phyloP scores from a whole-genome alignment of 2,113 vertebrate genomes.

The Chroicocephalus ridibundus region DNA sequence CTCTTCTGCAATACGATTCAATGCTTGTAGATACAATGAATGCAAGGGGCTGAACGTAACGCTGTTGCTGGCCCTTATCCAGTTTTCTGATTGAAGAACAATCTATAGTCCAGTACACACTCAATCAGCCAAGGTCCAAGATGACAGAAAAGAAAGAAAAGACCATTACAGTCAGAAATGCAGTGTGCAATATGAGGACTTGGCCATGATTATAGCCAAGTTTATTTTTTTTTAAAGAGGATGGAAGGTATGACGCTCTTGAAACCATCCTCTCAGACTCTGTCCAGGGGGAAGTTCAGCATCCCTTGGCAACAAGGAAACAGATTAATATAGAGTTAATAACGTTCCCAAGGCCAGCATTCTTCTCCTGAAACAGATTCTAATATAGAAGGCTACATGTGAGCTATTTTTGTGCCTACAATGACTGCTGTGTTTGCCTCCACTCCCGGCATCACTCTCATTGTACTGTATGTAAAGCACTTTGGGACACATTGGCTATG shows the following conservation, averaged over 20 bases:
- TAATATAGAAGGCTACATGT: constrained; percentile 46
- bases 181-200: background rate
- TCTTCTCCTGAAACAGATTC: constrained; percentile 39
- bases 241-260: background rate
- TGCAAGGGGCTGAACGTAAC: background rate
- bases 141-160: background rate
- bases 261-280: background rate
- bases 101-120: background rate
- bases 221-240: background rate
- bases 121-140: background rate
- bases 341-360: background rate
- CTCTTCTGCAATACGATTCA: background rate
- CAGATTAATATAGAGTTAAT: constrained; percentile 23
- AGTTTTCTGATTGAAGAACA: background rate
- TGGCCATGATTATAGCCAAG: background rate
- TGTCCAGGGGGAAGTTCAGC: background rate
- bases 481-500: constrained; percentile 48
- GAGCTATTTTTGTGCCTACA: constrained; percentile 54
- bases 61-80: background rate
- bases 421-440: constrained; percentile 56
- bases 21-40: background rate
- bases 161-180: background rate
- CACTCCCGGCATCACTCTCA: constrained; percentile 19
- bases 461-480: constrained; percentile 64
- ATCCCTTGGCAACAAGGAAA: background rate